Conservation (phyloP, 1,140 invertebrate species). For the Saxidomus purpurata region DNA sequence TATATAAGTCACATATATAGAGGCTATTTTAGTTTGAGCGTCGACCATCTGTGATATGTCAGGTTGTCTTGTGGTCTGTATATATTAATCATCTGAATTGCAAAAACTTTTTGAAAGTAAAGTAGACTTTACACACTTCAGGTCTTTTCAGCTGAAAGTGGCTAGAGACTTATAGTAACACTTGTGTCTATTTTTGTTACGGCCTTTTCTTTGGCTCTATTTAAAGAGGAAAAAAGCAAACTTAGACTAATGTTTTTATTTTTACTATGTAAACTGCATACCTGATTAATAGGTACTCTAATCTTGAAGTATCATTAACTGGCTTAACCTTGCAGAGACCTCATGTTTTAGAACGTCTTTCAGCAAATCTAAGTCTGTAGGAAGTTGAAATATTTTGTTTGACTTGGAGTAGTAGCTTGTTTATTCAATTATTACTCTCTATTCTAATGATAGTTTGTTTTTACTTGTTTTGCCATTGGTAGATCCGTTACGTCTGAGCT, state of each 20-base stretch:
- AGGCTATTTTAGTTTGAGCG: too few relatives aligned
- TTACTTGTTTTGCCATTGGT: background rate
- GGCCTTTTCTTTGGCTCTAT: too few relatives aligned
- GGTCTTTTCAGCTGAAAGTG: too few relatives aligned
- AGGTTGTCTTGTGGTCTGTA: too few relatives aligned
- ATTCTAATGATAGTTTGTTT: background rate
- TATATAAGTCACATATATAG: too few relatives aligned
- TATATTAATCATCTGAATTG: too few relatives aligned
- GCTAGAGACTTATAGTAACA: too few relatives aligned
- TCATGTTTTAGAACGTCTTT: background rate
- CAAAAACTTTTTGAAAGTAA: too few relatives aligned
- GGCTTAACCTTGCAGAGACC: background rate
- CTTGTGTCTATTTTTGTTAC: too few relatives aligned
- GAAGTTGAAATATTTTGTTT: background rate
- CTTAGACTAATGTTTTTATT: conserved; percentile 1
- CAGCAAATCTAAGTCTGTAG: background rate
- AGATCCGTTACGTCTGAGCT: background rate
- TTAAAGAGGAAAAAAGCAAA: background rate
- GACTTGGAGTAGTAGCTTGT: background rate
- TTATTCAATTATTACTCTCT: background rate
- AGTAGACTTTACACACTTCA: too few relatives aligned
- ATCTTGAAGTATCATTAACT: conserved; percentile 24
- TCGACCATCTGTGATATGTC: too few relatives aligned
- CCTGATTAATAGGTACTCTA: background rate
- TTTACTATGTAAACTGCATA: background rate